Base-by-base conservation (phyloP, 1,140 invertebrate genomes). In the Chionoecetes opilio region DNA sequence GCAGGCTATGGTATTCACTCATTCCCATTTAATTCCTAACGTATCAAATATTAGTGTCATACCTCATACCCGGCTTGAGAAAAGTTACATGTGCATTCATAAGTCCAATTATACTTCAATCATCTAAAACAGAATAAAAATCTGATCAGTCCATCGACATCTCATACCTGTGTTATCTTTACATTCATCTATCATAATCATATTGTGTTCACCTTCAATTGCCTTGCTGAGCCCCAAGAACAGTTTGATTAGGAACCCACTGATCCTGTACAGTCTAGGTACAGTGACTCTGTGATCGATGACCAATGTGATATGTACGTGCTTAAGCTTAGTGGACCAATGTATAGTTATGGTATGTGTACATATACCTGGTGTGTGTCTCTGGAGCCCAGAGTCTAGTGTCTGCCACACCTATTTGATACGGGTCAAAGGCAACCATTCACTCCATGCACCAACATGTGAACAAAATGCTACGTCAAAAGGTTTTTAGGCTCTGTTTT, bases 251-350 rank as follows among this genome's bases (percentile, higher is more conserved):
- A n/a, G 21, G n/a, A 75, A 75, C 6, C 63, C 63, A 75, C 63
- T 21, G 63, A n/a, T 75, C 63, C 63, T 26, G 26, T n/a, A n/a
- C 63, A 91, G 38, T 63, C 32, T 8, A 14, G 91, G 82, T 37
- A 89, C 46, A 53, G 93, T 82, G 86, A 88, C 32, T 93, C 92
- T 93, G 93, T 93, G 93, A 93, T 93, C 53, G 38, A 63, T 89
- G 93, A 93, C 38, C 85, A 63, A 37, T 93, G 93, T 93, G 93
- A 93, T 93, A 93, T 34, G 75, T 89, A 89, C 82, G 41, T 93
- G 93, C 93, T 89, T 93, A 93, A 93, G 85, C 75, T 88, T 93
- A 75, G 93, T 93, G 85, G 93, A 93, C 93, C 85, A 89, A 93
- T 89, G 82, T 93, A 93, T 82, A 93, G 82, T 86, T 34, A 93